Evolutionary conservation across 2,888 invertebrate species (phyloP), one percentile per base, ranked within the genome.

Genomic region (Vanessa cardui): DNA sequence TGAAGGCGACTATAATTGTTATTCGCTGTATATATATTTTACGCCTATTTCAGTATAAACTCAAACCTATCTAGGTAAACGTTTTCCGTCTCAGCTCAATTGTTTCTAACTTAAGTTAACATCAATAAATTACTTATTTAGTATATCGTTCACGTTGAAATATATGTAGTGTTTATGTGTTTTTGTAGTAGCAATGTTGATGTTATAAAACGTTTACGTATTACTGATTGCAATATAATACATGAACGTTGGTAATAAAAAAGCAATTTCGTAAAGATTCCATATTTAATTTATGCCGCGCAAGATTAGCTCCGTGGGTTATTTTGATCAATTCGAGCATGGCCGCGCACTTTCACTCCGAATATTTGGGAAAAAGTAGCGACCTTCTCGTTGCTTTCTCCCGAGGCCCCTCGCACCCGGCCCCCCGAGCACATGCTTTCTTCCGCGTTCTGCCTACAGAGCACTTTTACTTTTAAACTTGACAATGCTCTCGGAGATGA

Each of bases 311-410:
- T 50, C 44, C 18, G 18, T 26, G 58, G 60, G 56, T 75, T 83
- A 76, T 83, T 86, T 85, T 83, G 80, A 84, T 83, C 83, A 85
- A 83, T 81, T 85, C 83, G 83, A 85, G 83, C 86, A 82, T 81
- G 78, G 82, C 80, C 76, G 56, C 81, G 72, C 77, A 89, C 92
- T 92, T 92, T 92, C 91, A 87, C 92, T 90, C 80, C 76, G 89
- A 91, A 91, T 92, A 92, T 92, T 92, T 92, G 90, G 92, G 88
- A 89, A 92, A 92, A 92, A 91, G 91, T 86, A 81, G 82, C 91
- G 90, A 92, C 92, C 92, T 92, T 91, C 91, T 88, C 83, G 87
- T 88, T 80, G 89, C 92, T 92, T 92, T 92, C 92, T 85, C 88
- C 77, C 79, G n/a, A 56, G 39, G 56, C 39, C 56, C 79, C 76